Percentiles rank a stretch among this genome's conserved stretches.
phyloP scores from a whole-genome alignment of 2,113 vertebrate species.

The Indicator maculatus region DNA sequence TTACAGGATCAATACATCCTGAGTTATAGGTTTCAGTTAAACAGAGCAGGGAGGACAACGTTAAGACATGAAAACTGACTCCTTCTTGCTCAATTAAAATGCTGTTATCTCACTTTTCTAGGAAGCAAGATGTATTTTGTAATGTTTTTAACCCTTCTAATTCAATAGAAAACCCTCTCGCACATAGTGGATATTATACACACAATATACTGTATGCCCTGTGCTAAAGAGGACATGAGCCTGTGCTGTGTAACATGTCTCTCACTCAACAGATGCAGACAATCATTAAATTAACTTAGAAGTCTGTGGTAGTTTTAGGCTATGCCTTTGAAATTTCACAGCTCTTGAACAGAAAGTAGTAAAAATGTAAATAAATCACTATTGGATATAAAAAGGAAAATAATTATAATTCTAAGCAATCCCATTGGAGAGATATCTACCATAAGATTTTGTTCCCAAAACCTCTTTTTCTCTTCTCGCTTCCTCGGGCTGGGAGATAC shows the following conservation, averaged over 20 bases:
- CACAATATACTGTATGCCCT: not conserved
- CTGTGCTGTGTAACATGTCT: fast-evolving
- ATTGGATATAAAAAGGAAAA: too few species aligned
- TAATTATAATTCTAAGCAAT: too few species aligned
- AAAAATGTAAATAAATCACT: too few species aligned
- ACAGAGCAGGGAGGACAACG: fast-evolving
- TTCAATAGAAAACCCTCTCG: not conserved
- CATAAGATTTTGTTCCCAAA: too few species aligned
- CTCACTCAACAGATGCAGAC: not conserved
- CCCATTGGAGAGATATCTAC: too few species aligned
- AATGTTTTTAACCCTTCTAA: not conserved
- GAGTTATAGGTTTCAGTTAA: not conserved
- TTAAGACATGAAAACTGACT: not conserved
- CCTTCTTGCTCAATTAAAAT: not conserved
- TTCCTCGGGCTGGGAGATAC: too few species aligned
- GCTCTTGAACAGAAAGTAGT: too few species aligned
- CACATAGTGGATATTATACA: not conserved
- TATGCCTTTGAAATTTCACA: too few species aligned
- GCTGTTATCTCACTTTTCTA: not conserved
- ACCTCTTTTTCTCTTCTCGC: too few species aligned
- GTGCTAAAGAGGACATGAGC: not conserved
- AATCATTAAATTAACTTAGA: not conserved
- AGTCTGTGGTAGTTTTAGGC: not conserved
- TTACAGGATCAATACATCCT: not conserved
- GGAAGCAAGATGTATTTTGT: not conserved